Base-by-base conservation (phyloP, 2,797 vertebrate species). In the Sternarchorhynchus goeldii region DNA sequence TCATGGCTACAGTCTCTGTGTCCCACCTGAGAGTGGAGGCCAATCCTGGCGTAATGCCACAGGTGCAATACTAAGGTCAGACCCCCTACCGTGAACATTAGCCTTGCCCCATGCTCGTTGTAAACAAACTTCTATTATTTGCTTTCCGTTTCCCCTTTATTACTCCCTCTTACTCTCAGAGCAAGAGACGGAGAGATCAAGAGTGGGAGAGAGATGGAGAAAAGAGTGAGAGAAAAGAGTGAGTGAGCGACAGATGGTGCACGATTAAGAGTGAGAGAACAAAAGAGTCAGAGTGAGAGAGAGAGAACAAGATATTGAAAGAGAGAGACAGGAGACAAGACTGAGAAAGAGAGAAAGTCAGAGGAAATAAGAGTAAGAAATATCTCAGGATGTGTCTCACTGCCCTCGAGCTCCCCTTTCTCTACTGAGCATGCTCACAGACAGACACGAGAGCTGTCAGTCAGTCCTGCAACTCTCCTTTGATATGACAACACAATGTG, bases 41-140 rank as follows among this genome's bases (percentile, higher is more conserved):
- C 84, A 88, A 84, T 73, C 41, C 77, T 91, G 92, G 91, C 91
- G 86, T 73, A 74, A 74, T 79, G 88, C 91, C 92, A 92, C 89
- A 91, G 89, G 90, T 92, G 91, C 90, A 88, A 85, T 86, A 92
- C 91, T 93, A 91, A 93, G 91, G 91, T 93, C 91, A 93, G 89
- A 92, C 89, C 81, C 67, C 87, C 75, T 73, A 84, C 84, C 88
- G 4, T 7, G 4, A 36, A 6, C 6, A 36, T 36, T 4, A 36
- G 34, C 91, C 89, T 92, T 91, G 90, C 90, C 89, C 93, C 91
- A 92, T 93, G 88, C 81, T 82, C 84, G 89, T 91, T 92, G 90
- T 87, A 91, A 93, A 93, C 90, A 93, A 91, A 89, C 87, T 87
- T 91, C 55, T 57, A 45, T 65, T 25, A 64, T 65, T 65, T 53